These are phyloP conservation scores for Anoncus sp. DNA, from an alignment of 2,888 invertebrate genomes.

Conservation along the genomic window DNA sequence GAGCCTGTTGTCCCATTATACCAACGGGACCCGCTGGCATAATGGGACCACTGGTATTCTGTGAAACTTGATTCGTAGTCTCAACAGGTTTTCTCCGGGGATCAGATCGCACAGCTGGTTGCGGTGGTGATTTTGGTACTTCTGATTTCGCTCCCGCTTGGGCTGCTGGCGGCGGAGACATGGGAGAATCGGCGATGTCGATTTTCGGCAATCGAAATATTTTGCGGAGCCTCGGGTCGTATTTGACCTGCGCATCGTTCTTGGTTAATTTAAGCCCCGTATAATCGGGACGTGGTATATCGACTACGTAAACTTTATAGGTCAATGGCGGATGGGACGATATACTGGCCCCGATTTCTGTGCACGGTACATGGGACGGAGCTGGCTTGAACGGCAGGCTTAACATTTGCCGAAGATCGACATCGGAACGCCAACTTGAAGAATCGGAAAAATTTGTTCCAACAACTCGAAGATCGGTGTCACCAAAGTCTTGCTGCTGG, in stretches of 20 bases:
- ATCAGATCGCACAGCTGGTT: constrained; percentile 74
- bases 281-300: constrained; percentile 90
- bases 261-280: constrained; percentile 89
- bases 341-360: constrained; percentile 93
- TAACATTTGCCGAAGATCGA: constrained; percentile 89
- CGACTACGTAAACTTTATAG: constrained; percentile 87
- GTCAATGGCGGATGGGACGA: constrained; percentile 90
- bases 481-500: constrained; percentile 84
- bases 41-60: constrained; percentile 15
- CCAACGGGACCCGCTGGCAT: constrained; percentile 13
- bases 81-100: constrained; percentile 80
- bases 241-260: constrained; percentile 88
- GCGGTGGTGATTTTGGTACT: constrained; percentile 82
- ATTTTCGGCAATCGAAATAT: constrained; percentile 88
- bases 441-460: constrained; percentile 69
- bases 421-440: constrained; percentile 85
- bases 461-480: constrained; percentile 87
- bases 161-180: constrained; percentile 84
- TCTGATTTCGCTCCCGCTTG: constrained; percentile 76
- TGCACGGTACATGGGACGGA: constrained; percentile 92
- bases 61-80: constrained; percentile 66
- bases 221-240: constrained; percentile 91
- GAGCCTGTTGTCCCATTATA: constrained; percentile 15
- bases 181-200: constrained; percentile 86
- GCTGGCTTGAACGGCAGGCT: constrained; percentile 91